These are phyloP conservation scores for Macrophya annulata DNA, from an alignment of 2,888 invertebrate species.

Conservation along the genomic window DNA sequence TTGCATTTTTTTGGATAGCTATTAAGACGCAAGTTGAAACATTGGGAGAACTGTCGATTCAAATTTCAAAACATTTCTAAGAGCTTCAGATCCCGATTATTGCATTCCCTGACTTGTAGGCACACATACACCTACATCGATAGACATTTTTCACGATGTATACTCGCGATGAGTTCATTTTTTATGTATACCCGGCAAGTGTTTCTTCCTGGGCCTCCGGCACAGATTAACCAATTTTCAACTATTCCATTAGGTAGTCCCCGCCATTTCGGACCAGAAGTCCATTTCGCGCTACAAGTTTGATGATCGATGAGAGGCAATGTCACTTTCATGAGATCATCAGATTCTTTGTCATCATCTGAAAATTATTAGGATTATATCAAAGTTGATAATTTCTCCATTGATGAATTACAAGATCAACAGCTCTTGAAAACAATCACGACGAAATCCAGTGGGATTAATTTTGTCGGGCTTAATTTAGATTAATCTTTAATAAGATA, in stretches of 20 bases:
- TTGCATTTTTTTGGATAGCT: no score
- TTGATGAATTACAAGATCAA: background rate
- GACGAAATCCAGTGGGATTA: background rate
- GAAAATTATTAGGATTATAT: conserved; percentile 40
- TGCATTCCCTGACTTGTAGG: no score
- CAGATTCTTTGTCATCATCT: conserved; percentile 72
- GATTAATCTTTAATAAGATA: background rate
- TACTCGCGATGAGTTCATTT: background rate
- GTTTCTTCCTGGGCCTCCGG: conserved; percentile 80
- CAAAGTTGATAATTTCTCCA: background rate
- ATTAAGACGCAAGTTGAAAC: no score
- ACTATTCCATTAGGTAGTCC: conserved; percentile 78
- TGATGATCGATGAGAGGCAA: conserved; percentile 76
- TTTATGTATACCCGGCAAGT: conserved; percentile 80
- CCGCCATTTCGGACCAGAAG: conserved; percentile 62
- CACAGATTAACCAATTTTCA: conserved; percentile 81
- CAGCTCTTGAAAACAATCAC: background rate
- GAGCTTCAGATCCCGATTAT: no score
- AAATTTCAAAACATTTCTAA: no score
- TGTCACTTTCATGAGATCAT: conserved; percentile 81
- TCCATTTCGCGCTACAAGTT: conserved; percentile 75
- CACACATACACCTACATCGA: background rate
- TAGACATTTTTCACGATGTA: background rate
- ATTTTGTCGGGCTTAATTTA: no score
- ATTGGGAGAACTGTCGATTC: no score